A percentile compares a stretch with the other conserved stretches of the same genome.
These are phyloP conservation scores for Drosophila navojoa DNA, from an alignment of 1,140 invertebrate genomes.

Conservation along the genomic window DNA sequence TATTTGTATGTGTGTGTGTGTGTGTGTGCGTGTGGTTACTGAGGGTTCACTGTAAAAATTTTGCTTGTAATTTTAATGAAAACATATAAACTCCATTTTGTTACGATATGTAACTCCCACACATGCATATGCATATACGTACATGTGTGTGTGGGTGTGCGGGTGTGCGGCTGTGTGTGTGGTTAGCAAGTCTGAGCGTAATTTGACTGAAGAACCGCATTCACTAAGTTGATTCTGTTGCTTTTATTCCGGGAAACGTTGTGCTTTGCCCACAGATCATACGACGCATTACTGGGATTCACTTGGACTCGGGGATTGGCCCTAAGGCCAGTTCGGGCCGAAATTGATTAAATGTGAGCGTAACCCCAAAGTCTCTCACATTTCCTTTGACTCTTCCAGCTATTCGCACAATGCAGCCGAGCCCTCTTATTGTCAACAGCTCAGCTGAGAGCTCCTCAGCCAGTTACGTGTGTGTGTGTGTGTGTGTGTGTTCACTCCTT, in stretches of 20 bases:
- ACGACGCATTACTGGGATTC: constrained; percentile 3
- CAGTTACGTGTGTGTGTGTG: constrained; percentile 9
- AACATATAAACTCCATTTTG: constrained; percentile 34
- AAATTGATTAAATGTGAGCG: constrained; percentile 33
- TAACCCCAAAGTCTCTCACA: constrained; percentile 9
- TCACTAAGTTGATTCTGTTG: constrained; percentile 8
- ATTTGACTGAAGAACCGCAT: constrained; percentile 13
- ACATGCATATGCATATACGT: background rate
- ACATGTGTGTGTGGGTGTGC: no score
- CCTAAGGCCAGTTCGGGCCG: background rate
- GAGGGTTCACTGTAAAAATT: background rate
- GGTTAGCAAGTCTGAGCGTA: background rate
- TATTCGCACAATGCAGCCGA: no score
- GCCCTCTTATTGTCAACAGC: constrained; percentile 13
- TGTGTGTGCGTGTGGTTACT: no score
- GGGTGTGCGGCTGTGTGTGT: background rate
- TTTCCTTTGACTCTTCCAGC: no score
- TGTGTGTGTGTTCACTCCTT: constrained; percentile 3
- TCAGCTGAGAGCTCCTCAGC: constrained; percentile 4
- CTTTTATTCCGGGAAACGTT: background rate
- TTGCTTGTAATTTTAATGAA: constrained; percentile 34
- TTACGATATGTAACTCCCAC: background rate
- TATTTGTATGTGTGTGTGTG: no score
- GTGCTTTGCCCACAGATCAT: constrained; percentile 1
- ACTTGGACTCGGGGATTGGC: background rate